Conservation (phyloP, 1,140 invertebrate species). For the Dryas iulia region DNA sequence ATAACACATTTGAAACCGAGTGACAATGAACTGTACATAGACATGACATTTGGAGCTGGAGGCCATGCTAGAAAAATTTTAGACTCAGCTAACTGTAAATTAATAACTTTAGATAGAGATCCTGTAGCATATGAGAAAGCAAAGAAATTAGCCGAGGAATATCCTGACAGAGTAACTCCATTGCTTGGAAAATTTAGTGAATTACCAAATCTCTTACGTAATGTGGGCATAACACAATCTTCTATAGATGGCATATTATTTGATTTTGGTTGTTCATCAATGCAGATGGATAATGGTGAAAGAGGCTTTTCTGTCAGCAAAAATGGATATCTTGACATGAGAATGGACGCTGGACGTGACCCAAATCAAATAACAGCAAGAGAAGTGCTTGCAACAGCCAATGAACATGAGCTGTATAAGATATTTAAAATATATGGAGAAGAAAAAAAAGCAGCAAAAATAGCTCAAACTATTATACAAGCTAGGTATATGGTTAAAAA, state of each 20-base stretch:
- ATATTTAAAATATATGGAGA: conserved; percentile 96
- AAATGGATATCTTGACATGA: conserved; percentile 96
- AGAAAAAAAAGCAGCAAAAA: conserved; percentile 92
- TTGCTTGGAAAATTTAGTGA: conserved; percentile 94
- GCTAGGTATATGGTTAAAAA: conserved; percentile 90
- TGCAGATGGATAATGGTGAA: conserved; percentile 92
- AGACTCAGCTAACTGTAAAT: conserved; percentile 82
- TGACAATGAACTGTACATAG: conserved; percentile 84
- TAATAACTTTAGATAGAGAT: conserved; percentile 95
- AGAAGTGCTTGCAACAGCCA: conserved; percentile 90
- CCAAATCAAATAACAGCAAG: conserved; percentile 88
- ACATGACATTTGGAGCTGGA: conserved; percentile 97
- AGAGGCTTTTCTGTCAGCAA: conserved; percentile 93
- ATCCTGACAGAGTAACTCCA: conserved; percentile 87
- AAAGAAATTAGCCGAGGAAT: conserved; percentile 82
- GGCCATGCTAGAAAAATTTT: conserved; percentile 88
- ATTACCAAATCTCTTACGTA: conserved; percentile 84
- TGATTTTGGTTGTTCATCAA: conserved; percentile 97
- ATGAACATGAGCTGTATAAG: conserved; percentile 88
- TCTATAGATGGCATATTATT: conserved; percentile 93
- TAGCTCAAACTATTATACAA: conserved; percentile 93
- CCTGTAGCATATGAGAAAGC: conserved; percentile 88
- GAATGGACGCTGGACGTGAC: conserved; percentile 92
- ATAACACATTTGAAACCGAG: conserved; percentile 84
- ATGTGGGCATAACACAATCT: conserved; percentile 81